Evolutionary conservation across 2,113 vertebrate genomes (phyloP).

Genomic region (Anolis carolinensis): DNA sequence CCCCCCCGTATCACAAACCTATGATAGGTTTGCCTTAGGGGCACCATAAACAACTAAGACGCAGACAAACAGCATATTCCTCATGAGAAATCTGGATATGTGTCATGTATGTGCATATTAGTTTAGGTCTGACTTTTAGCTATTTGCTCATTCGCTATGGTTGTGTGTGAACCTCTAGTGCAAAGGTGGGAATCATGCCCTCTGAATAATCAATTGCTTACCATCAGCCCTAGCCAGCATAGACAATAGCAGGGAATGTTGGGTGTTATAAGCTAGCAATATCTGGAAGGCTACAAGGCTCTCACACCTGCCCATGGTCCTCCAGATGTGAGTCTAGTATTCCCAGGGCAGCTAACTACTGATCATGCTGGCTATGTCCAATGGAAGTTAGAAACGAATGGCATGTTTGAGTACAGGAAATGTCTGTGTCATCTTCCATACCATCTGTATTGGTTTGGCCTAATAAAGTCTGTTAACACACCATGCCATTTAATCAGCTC

Average conservation of each 20-base stretch:
- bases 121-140: not conserved
- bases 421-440: not conserved
- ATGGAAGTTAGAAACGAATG: not conserved
- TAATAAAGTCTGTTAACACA: not conserved
- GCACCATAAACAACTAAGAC: too few species aligned
- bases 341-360: too few species aligned
- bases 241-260: too few species aligned
- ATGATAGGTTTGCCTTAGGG: too few species aligned
- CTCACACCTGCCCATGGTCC: too few species aligned
- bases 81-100: not conserved
- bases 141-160: too few species aligned
- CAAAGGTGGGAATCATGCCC: not conserved
- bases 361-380: too few species aligned
- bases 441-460: not conserved
- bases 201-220: not conserved
- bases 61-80: not conserved
- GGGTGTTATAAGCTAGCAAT: too few species aligned
- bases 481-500: not conserved
- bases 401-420: not conserved
- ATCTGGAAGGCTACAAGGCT: too few species aligned
- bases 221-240: not conserved
- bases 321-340: not conserved
- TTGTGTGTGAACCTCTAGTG: not conserved
- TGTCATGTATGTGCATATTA: not conserved
- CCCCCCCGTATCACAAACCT: too few species aligned